These are phyloP conservation scores for Brachionichthys hirsutus DNA, from an alignment of 2,113 vertebrate species.

Conservation along the genomic window DNA sequence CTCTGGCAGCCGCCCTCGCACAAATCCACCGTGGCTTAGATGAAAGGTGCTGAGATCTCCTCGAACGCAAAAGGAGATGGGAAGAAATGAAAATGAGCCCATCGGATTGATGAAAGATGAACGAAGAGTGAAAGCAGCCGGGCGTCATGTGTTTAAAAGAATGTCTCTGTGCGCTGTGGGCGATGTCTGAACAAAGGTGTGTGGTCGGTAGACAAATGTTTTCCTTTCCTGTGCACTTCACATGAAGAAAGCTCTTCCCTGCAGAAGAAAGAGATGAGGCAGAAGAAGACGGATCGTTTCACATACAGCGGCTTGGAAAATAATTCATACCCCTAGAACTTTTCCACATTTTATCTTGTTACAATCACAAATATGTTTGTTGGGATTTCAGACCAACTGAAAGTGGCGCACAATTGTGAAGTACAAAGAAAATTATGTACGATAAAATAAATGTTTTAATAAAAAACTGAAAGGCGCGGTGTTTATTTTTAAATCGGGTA, in stretches of 20 bases:
- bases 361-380: too few relatives aligned
- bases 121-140: slow-evolving; percentile 34
- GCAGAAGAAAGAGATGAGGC: background rate
- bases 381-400: too few relatives aligned
- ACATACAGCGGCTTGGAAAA: too few relatives aligned
- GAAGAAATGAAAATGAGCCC: slow-evolving; percentile 21
- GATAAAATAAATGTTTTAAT: too few relatives aligned
- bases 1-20: slow-evolving; percentile 38
- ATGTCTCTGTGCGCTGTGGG: slow-evolving; percentile 1
- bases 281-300: background rate
- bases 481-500: too few relatives aligned
- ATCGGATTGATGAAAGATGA: slow-evolving; percentile 57
- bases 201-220: slow-evolving; percentile 24
- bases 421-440: too few relatives aligned
- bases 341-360: too few relatives aligned
- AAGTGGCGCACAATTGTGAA: too few relatives aligned
- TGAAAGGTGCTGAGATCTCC: slow-evolving; percentile 52
- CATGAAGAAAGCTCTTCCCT: slow-evolving; percentile 18
- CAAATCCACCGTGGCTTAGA: slow-evolving; percentile 52
- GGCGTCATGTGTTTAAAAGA: slow-evolving; percentile 32
- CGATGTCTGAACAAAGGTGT: slow-evolving; percentile 44
- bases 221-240: background rate
- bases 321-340: too few relatives aligned
- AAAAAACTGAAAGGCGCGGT: too few relatives aligned
- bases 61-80: slow-evolving; percentile 18